Conservation (phyloP, 2,113 vertebrate species). For the Clinocottus analis region DNA sequence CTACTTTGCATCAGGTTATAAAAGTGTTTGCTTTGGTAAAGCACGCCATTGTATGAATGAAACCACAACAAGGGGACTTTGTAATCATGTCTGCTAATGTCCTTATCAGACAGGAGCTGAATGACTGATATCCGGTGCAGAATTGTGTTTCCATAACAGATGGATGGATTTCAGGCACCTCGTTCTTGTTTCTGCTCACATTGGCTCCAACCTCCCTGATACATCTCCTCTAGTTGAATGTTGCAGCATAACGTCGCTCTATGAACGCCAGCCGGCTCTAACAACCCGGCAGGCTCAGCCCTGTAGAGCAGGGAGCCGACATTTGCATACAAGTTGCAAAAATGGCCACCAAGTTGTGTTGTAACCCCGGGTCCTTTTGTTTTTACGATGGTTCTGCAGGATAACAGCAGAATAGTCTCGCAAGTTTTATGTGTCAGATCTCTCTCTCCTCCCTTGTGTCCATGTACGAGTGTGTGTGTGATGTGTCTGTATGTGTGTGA, state of each 20-base stretch:
- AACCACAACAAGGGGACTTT: constrained; percentile 7
- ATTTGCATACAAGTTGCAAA: not conserved
- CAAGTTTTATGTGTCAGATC: too few relatives aligned
- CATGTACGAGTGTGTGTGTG: too few relatives aligned
- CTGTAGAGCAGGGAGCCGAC: not conserved
- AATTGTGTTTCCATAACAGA: constrained; percentile 50
- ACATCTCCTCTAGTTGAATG: constrained; percentile 20
- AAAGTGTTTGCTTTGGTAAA: not conserved
- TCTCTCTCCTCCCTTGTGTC: too few relatives aligned
- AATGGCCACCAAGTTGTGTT: not conserved
- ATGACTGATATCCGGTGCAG: constrained; percentile 44
- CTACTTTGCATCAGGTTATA: not conserved
- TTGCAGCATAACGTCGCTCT: not conserved
- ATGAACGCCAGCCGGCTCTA: not conserved
- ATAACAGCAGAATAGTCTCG: too few relatives aligned
- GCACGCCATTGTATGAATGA: not conserved
- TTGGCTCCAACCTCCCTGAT: constrained; percentile 22
- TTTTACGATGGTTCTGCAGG: too few relatives aligned
- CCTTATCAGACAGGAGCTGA: constrained; percentile 36
- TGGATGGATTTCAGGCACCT: constrained; percentile 42
- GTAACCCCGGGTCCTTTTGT: too few relatives aligned
- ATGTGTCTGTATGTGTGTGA: too few relatives aligned
- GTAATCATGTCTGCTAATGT: constrained; percentile 1
- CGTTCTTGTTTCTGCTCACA: constrained; percentile 32
- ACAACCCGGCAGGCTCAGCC: not conserved